Evolutionary conservation across 2,888 invertebrate genomes (phyloP).

Genomic region (Drosophila peninsularis): DNA sequence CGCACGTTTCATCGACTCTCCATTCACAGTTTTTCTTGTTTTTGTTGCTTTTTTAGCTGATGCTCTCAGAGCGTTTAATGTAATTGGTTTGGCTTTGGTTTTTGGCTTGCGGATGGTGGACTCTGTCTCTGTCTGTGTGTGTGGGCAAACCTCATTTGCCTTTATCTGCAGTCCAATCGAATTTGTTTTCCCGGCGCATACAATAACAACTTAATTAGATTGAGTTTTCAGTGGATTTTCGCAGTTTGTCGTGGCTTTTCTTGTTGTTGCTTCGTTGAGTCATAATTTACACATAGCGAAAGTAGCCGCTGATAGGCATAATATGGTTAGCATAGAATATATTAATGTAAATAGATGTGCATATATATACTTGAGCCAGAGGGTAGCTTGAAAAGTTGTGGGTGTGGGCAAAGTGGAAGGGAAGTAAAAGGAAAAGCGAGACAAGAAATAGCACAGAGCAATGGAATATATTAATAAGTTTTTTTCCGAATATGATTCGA

Average conservation of each 20-base stretch:
- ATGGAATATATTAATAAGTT: too few species aligned
- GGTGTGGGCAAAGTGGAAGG: neutral
- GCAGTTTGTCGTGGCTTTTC: conserved; percentile 17
- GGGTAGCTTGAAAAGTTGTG: conserved; percentile 27
- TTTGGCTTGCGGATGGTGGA: conserved; percentile 27
- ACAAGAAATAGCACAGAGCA: too few species aligned
- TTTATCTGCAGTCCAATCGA: conserved; percentile 64
- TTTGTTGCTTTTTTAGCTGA: conserved; percentile 10
- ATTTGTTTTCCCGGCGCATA: conserved; percentile 63
- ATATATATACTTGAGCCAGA: neutral
- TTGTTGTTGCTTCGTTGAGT: conserved; percentile 8
- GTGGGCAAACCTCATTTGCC: conserved; percentile 30
- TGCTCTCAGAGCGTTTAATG: conserved; percentile 69
- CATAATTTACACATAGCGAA: conserved; percentile 66
- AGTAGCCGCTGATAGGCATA: conserved; percentile 30
- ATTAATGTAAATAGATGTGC: neutral
- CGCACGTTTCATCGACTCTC: conserved; percentile 53
- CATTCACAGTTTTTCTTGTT: conserved; percentile 5
- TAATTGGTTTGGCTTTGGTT: conserved; percentile 70
- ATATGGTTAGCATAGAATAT: conserved; percentile 10
- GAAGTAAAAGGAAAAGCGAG: neutral
- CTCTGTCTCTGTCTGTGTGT: neutral
- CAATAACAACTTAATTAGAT: conserved; percentile 80
- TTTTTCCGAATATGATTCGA: too few species aligned
- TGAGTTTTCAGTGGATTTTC: conserved; percentile 48